Conservation (phyloP, 2,797 vertebrate species). For the Acrossocheilus fasciatus region DNA sequence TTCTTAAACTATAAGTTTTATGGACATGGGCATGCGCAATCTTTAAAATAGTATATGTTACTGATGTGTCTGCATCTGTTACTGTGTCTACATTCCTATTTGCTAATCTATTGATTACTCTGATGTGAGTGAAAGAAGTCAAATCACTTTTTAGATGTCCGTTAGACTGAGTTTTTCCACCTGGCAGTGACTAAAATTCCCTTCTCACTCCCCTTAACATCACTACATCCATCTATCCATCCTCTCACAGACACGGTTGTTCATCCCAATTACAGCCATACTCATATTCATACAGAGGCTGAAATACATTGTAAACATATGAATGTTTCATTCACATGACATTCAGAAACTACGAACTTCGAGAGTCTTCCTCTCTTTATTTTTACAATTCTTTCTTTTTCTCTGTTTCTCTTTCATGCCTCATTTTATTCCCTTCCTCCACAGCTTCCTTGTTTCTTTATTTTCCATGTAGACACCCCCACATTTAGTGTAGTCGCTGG, state of each 20-base stretch:
- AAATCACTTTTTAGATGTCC: not conserved
- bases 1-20: not conserved
- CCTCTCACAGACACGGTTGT: not conserved
- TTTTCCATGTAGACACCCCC: not conserved
- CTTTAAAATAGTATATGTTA: not conserved
- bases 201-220: not conserved
- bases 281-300: not conserved
- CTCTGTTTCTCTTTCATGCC: not conserved
- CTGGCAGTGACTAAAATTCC: not conserved
- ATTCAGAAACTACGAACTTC: not conserved
- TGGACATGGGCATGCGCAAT: not conserved
- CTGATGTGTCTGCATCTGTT: not conserved
- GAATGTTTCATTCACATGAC: not conserved
- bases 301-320: not conserved
- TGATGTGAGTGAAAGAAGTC: not conserved
- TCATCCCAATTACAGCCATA: not conserved
- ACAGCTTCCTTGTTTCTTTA: not conserved
- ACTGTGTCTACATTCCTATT: not conserved
- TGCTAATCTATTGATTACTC: not conserved
- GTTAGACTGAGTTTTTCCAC: not conserved
- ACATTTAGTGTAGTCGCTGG: constrained; percentile 9
- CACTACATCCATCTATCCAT: not conserved
- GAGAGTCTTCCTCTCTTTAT: not conserved
- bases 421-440: not conserved
- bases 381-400: not conserved